Evolutionary conservation across 2,888 invertebrate species (phyloP).

Genomic region (Exephanes ischioxanthus): DNA sequence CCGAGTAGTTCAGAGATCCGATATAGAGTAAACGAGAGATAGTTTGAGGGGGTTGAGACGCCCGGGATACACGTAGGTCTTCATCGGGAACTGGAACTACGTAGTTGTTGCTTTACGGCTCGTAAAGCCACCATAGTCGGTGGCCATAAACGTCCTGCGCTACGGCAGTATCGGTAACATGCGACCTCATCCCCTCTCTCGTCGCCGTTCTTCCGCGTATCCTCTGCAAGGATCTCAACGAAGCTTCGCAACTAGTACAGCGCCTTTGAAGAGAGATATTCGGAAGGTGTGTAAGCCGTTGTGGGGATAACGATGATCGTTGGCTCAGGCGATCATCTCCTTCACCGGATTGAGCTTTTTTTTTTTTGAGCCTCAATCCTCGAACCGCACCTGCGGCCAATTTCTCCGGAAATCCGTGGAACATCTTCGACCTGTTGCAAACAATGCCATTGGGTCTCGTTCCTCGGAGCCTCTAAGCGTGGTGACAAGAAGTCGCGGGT

Average conservation of each 20-base stretch:
- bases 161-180: constrained; percentile 18
- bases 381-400: neutral
- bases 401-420: neutral
- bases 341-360: neutral
- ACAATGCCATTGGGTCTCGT: too few species aligned
- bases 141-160: constrained; percentile 49
- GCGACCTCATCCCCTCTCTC: constrained; percentile 13
- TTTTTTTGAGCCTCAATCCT: neutral
- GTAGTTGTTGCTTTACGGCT: constrained; percentile 56
- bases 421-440: too few species aligned
- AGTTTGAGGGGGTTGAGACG: neutral
- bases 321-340: neutral
- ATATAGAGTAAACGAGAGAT: neutral
- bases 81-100: constrained; percentile 22
- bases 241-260: neutral
- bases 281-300: neutral
- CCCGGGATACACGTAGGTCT: constrained; percentile 22
- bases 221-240: constrained; percentile 19
- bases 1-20: neutral
- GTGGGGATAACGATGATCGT: neutral
- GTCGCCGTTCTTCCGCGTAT: constrained; percentile 13
- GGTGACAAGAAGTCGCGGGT: too few species aligned
- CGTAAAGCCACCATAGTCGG: constrained; percentile 47
- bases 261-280: neutral
- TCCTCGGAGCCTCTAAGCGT: too few species aligned